Percentiles rank a stretch among this genome's conserved stretches.
phyloP scores from a whole-genome alignment of 2,797 vertebrate species.

The Hylomyscus alleni region DNA sequence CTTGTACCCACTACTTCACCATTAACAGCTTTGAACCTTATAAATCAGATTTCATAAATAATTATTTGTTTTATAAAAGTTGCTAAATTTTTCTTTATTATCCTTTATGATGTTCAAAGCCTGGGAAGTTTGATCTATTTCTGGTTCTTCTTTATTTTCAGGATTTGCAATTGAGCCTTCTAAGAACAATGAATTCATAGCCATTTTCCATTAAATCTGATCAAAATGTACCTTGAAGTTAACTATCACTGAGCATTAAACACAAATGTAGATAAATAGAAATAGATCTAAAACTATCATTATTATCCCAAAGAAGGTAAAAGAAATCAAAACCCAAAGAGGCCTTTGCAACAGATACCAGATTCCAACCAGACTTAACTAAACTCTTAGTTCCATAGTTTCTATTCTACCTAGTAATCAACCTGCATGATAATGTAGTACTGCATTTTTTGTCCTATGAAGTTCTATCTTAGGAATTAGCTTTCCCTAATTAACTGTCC shows the following conservation, averaged over 20 bases:
- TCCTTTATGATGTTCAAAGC: slow-evolving; percentile 23
- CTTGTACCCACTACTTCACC: background rate
- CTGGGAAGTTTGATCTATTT: background rate
- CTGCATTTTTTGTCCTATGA: background rate
- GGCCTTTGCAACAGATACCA: background rate
- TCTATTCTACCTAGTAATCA: background rate
- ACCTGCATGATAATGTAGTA: background rate
- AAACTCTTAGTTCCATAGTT: background rate
- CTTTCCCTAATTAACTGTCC: background rate
- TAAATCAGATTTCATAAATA: slow-evolving; percentile 12
- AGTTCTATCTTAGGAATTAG: background rate
- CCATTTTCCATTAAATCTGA: slow-evolving; percentile 21
- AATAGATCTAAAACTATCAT: background rate
- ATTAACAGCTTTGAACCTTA: background rate
- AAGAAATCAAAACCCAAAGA: background rate
- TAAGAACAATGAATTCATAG: slow-evolving; percentile 43
- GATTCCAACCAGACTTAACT: background rate
- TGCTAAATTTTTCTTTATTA: background rate
- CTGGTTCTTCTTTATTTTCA: slow-evolving; percentile 57
- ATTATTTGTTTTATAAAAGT: background rate
- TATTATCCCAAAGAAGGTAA: slow-evolving; percentile 18
- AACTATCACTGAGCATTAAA: slow-evolving; percentile 36
- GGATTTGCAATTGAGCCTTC: background rate
- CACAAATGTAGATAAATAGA: background rate
- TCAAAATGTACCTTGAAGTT: slow-evolving; percentile 36